phyloP scores from a whole-genome alignment of 2,113 vertebrate species.

The Chaetodon trifascialis region DNA sequence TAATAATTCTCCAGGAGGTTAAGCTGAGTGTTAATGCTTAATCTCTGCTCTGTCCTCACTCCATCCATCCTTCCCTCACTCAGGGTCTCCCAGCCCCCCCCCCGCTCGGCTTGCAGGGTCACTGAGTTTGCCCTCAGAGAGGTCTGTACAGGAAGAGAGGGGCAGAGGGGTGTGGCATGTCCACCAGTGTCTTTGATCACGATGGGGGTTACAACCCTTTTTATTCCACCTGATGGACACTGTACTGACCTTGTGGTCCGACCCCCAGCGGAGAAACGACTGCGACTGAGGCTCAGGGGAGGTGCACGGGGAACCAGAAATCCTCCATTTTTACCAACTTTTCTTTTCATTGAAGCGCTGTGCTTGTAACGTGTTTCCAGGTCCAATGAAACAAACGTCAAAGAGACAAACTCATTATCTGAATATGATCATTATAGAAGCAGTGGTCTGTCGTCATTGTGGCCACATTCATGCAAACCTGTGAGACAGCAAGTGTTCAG shows the following conservation, averaged over 20 bases:
- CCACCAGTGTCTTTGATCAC: constrained; percentile 70
- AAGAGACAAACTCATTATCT: not conserved
- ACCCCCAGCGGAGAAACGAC: constrained; percentile 37
- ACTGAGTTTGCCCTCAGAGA: constrained; percentile 65
- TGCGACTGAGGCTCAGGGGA: constrained; percentile 34
- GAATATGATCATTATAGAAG: not conserved
- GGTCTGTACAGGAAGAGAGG: constrained; percentile 51
- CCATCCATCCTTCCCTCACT: constrained; percentile 1
- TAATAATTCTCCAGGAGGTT: constrained; percentile 1
- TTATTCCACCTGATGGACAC: constrained; percentile 74
- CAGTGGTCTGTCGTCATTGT: not conserved
- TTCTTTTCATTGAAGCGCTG: not conserved
- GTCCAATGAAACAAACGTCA: not conserved
- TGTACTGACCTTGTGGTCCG: constrained; percentile 61
- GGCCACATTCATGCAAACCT: not conserved
- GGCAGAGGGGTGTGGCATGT: constrained; percentile 54
- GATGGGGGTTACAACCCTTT: constrained; percentile 54
- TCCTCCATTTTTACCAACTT: not conserved
- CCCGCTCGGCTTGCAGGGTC: constrained; percentile 62
- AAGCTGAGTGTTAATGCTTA: constrained; percentile 25
- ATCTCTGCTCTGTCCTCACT: constrained; percentile 33
- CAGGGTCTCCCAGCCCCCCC: not conserved
- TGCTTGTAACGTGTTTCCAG: not conserved
- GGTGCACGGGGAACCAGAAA: not conserved
- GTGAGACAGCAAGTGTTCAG: not conserved